Base-by-base conservation (phyloP, 2,888 invertebrate species). In the Horisme vitalbata region DNA sequence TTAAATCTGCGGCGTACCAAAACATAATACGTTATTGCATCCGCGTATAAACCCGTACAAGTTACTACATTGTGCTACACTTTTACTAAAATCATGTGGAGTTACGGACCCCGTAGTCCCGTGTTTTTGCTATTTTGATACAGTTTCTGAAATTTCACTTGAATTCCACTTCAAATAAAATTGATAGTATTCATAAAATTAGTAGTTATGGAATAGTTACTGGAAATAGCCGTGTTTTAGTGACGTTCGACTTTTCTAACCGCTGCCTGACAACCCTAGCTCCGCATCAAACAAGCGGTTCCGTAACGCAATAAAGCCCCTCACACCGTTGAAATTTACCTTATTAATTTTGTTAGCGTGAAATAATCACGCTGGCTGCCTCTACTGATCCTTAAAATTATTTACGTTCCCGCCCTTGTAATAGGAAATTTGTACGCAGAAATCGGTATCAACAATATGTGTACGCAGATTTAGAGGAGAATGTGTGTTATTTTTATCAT, bases 271-370 rank as follows among this genome's bases (percentile, higher is more conserved):
- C 39, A 49, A 15, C 60, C 49, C 47, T 61, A 66, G 65, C 69
- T 70, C 63, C 57, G 66, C 65, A 71, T 73, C 71, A 77, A 80
- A 76, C 75, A 68, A 74, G 70, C 71, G 70, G 62, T 62, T 67
- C 61, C 62, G 64, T 77, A 78, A 79, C 65, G 72, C 72, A 75
- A 78, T 79, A 75, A 77, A 63, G 66, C 68, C 57, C 51, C 73
- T 64, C 64, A 71, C 70, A 67, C 68, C 68, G 68, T 67, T 69
- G 68, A 75, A 77, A 77, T 75, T 77, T 65, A 71, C 79, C 77
- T 83, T 82, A 83, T 84, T 83, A 83, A 83, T 83, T 83, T 83
- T 65, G 77, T 80, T 79, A 81, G 68, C 75, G 65, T 66, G 67
- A 79, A 81, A 82, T 82, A 79, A 83, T 79, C 79, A 75, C 74